Percentiles rank a stretch among this genome's conserved stretches.
Evolutionary conservation across 1,140 invertebrate genomes (phyloP).

Genomic region (Nephotettix cincticeps): DNA sequence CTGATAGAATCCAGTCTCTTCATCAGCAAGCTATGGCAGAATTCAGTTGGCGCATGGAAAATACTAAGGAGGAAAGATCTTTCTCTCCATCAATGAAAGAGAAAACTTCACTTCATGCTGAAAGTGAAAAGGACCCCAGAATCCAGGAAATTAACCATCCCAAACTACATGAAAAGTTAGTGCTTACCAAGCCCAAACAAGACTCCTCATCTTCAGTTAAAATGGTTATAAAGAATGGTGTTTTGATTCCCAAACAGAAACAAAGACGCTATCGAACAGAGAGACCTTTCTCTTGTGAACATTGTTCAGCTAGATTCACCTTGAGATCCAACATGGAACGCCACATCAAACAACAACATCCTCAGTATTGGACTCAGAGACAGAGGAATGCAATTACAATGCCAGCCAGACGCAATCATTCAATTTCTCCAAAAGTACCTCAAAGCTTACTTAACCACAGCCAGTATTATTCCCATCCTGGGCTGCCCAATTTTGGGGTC

Average conservation of each 20-base stretch:
- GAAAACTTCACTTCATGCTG: neutral
- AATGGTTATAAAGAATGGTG: slow-evolving; percentile 88
- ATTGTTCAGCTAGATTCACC: slow-evolving; percentile 86
- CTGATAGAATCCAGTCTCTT: slow-evolving; percentile 40
- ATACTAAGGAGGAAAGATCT: slow-evolving; percentile 1
- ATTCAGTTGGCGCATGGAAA: slow-evolving; percentile 33
- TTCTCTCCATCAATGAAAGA: slow-evolving; percentile 20
- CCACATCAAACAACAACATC: slow-evolving; percentile 92
- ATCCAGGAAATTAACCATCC: neutral
- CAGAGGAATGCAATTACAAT: slow-evolving; percentile 46
- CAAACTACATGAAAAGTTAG: neutral
- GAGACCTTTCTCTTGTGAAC: slow-evolving; percentile 83
- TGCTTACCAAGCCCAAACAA: slow-evolving; percentile 17
- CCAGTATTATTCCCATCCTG: neutral
- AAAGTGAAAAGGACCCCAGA: neutral
- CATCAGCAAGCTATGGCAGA: slow-evolving; percentile 38
- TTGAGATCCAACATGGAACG: slow-evolving; percentile 90
- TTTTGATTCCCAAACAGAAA: slow-evolving; percentile 87
- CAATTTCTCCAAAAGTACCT: neutral
- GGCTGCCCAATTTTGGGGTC: neutral
- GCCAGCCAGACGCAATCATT: neutral
- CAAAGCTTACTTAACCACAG: neutral
- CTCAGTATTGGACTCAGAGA: slow-evolving; percentile 79
- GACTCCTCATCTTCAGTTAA: slow-evolving; percentile 59
- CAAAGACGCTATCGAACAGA: slow-evolving; percentile 89